Conservation (phyloP, 1,140 invertebrate genomes). For the Liolophura sinensis region DNA sequence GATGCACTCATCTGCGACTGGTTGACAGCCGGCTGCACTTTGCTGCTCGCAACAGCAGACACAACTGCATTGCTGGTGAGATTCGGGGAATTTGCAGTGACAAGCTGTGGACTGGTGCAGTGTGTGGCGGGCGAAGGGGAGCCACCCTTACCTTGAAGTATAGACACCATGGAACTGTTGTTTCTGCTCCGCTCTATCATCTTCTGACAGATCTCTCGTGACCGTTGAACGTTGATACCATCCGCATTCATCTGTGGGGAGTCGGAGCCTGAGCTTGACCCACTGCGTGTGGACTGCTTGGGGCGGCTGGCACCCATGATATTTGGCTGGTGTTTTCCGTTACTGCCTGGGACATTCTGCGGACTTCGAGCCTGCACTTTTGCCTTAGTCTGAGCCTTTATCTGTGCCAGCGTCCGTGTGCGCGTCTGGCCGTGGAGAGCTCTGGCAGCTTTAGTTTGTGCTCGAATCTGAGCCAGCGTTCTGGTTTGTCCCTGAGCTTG, state of each 20-base stretch:
- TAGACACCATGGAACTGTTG: conserved; percentile 12
- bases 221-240: conserved; percentile 87
- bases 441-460: conserved; percentile 45
- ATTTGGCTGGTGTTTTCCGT: conserved; percentile 27
- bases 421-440: conserved; percentile 25
- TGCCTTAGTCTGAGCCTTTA: conserved; percentile 52
- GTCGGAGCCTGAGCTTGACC: conserved; percentile 61
- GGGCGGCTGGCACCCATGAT: conserved; percentile 12
- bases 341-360: conserved; percentile 17
- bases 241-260: conserved; percentile 8
- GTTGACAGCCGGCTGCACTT: too few relatives aligned
- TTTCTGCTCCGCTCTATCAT: conserved; percentile 72
- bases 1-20: conserved; percentile 28
- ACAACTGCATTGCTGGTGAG: conserved; percentile 7
- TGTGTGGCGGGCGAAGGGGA: neutral
- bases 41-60: too few relatives aligned
- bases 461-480: conserved; percentile 54
- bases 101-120: neutral
- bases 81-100: neutral
- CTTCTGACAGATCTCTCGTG: conserved; percentile 94
- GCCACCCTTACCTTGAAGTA: neutral
- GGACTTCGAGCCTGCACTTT: conserved; percentile 30
- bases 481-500: conserved; percentile 36
- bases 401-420: conserved; percentile 50
- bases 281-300: conserved; percentile 37